Base-by-base conservation (phyloP, 23 tunicate genomes). In the Diplosoma virens region DNA sequence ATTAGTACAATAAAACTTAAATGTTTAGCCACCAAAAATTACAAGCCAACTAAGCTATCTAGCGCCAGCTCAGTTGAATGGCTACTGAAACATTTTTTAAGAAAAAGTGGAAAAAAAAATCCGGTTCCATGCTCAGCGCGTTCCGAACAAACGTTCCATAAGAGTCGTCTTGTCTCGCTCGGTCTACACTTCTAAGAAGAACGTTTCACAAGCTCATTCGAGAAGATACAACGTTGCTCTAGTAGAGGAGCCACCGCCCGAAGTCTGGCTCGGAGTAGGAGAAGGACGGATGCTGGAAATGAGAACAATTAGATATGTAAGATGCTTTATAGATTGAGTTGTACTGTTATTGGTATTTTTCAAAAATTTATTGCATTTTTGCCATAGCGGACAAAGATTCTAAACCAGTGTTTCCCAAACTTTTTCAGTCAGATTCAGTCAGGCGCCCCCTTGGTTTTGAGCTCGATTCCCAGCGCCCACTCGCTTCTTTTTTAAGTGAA, bases 141-240 rank as follows among this genome's bases (percentile, higher is more conserved):
- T 68, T 37, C 27, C 53, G 21, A 3, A 27, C 3, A 33, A 36
- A 3, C 78, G 37, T 22, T 27, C 78, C 4, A 26, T 72, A 2
- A 20, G 61, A 32, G 78, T 72, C 22, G 61, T 72, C 2, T 29
- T 72, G 14, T 47, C 61, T 25, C 60, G 61, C n/a, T 7, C 46
- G 18, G 61, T 72, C 17, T 72, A 72, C 78, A 72, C 46, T 7
- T 72, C 78, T 20, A 3, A 17, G 14, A 61, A 72, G 48, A 61
- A 72, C 27, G 36, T 47, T 24, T 24, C 47, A 11, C 17, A 16
- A 27, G 78, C 60, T 2, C 27, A 36, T 47, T 60, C 48, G 18
- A 26, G 78, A 48, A 17, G 78, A 24, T 72, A 72, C 27, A 16
- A 72, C 59, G 78, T 72, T 20, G 78, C 78, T 2, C 25, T 72